Evolutionary conservation across 1,140 invertebrate genomes (phyloP).

Genomic region (Thaumatotibia leucotreta): DNA sequence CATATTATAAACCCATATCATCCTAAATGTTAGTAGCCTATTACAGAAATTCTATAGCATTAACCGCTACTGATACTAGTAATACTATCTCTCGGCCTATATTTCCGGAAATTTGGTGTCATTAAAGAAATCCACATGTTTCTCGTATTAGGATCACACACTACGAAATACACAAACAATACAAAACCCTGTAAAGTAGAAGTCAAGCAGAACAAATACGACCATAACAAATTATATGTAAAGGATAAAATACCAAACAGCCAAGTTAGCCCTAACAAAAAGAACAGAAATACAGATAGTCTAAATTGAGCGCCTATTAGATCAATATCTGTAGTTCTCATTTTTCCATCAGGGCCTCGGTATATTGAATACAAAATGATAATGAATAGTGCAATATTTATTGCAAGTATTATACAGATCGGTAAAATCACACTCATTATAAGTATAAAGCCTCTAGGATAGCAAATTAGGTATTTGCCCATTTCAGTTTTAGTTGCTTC

Average conservation of each 20-base stretch:
- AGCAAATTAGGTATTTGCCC: slow-evolving; percentile 70
- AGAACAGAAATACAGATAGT: slow-evolving; percentile 79
- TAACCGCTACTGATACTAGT: slow-evolving; percentile 39
- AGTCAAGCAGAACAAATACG: slow-evolving; percentile 80
- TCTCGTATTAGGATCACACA: slow-evolving; percentile 78
- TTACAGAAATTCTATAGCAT: too few relatives aligned
- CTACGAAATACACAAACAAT: slow-evolving; percentile 80
- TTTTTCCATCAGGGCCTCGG: slow-evolving; percentile 65
- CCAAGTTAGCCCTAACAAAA: slow-evolving; percentile 80
- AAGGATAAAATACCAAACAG: slow-evolving; percentile 79
- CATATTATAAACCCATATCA: too few relatives aligned
- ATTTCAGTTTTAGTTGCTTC: slow-evolving; percentile 17
- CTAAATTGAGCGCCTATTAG: slow-evolving; percentile 76
- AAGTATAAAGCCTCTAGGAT: slow-evolving; percentile 77
- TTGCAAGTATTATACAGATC: slow-evolving; percentile 71
- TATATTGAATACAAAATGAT: slow-evolving; percentile 77
- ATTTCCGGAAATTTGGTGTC: slow-evolving; percentile 40
- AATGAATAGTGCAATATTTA: slow-evolving; percentile 78
- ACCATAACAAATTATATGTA: slow-evolving; percentile 72
- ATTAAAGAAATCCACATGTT: slow-evolving; percentile 73
- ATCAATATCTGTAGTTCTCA: slow-evolving; percentile 67
- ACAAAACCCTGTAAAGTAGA: slow-evolving; percentile 81
- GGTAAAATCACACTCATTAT: slow-evolving; percentile 77
- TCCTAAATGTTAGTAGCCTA: too few relatives aligned
- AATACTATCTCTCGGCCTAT: slow-evolving; percentile 47